phyloP scores from a whole-genome alignment of 1,140 invertebrate genomes.

The Leptoteleia sp. region DNA sequence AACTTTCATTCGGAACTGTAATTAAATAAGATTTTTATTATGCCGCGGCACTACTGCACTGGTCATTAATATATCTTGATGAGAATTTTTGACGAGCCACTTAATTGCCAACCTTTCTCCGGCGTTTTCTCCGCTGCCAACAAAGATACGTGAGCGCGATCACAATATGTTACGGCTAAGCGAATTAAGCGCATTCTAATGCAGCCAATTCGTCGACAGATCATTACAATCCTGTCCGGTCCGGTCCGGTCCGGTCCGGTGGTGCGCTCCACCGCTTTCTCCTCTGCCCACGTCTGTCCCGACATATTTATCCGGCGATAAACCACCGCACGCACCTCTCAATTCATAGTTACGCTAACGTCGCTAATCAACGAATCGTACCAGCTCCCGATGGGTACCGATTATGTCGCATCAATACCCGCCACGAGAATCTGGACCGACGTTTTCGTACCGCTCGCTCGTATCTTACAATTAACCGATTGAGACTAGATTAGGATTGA shows the following conservation, averaged over 20 bases:
- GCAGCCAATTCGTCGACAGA: constrained; percentile 5
- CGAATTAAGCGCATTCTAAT: constrained; percentile 37
- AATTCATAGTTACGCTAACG: constrained; percentile 51
- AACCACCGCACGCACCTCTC: constrained; percentile 39
- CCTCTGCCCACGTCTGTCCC: constrained; percentile 23
- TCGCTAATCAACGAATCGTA: constrained; percentile 58
- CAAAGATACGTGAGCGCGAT: constrained; percentile 14
- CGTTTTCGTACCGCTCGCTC: constrained; percentile 34
- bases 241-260: no score
- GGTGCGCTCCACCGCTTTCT: constrained; percentile 43
- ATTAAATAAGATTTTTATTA: no score
- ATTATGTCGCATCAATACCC: constrained; percentile 53
- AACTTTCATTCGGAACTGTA: no score
- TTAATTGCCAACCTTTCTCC: constrained; percentile 40
- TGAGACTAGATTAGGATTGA: constrained; percentile 59
- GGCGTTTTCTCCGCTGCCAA: constrained; percentile 18
- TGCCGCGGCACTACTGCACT: no score
- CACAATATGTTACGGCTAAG: constrained; percentile 26
- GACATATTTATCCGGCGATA: constrained; percentile 45
- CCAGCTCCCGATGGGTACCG: constrained; percentile 37
- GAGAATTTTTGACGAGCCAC: constrained; percentile 15
- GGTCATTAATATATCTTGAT: no score
- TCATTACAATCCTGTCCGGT: constrained; percentile 12
- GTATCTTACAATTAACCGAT: constrained; percentile 59
- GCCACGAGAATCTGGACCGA: constrained; percentile 37